Evolutionary conservation across 2,888 invertebrate species (phyloP).

Genomic region (Agelastica alni): DNA sequence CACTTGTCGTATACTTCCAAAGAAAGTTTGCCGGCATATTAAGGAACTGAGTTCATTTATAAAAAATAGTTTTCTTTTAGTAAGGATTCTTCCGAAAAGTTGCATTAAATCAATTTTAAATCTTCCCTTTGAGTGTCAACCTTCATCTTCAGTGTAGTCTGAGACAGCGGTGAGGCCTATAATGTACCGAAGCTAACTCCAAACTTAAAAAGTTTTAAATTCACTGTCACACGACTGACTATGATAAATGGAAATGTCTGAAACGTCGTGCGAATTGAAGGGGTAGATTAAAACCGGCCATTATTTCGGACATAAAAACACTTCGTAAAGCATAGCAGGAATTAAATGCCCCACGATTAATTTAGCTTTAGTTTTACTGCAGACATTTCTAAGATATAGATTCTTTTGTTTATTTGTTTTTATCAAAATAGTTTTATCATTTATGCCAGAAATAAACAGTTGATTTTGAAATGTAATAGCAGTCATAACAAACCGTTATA

Average conservation of each 20-base stretch:
- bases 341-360: slow-evolving; percentile 20
- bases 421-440: too few relatives aligned
- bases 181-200: neutral
- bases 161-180: neutral
- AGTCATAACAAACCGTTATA: too few relatives aligned
- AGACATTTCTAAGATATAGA: too few relatives aligned
- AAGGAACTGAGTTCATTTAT: too few relatives aligned
- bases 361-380: slow-evolving; percentile 18
- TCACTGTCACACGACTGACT: slow-evolving; percentile 30
- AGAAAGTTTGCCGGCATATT: too few relatives aligned
- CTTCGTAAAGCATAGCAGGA: slow-evolving; percentile 1
- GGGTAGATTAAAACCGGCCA: slow-evolving; percentile 30
- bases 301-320: slow-evolving; percentile 31
- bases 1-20: too few relatives aligned
- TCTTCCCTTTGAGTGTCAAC: neutral
- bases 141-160: neutral
- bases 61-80: neutral
- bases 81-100: neutral
- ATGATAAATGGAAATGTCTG: slow-evolving; percentile 32
- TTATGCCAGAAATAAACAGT: too few relatives aligned
- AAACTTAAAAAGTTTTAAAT: slow-evolving; percentile 19
- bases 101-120: neutral
- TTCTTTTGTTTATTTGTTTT: too few relatives aligned
- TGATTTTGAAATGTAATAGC: too few relatives aligned
- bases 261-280: slow-evolving; percentile 9